Base-by-base conservation (phyloP, 2,888 invertebrate genomes). In the Cartodere bifasciata region DNA sequence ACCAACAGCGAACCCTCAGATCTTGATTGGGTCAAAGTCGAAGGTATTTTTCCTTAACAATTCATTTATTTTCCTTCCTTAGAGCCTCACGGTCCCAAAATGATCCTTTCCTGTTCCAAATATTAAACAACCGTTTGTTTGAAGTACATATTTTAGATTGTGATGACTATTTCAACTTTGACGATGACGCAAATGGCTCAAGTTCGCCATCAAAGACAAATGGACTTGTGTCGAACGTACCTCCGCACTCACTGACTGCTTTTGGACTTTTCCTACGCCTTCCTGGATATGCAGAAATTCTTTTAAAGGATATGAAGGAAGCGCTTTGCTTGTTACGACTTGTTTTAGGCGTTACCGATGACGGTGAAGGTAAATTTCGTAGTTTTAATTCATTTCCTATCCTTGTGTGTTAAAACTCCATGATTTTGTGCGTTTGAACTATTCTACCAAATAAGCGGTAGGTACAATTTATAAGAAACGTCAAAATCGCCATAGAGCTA, bases 231-330 rank as follows among this genome's bases (percentile, higher is more conserved):
- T 68, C 71, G n/a, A 70, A 74, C 29, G 79, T 84, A 32, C 91
- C 92, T 4, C 81, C 87, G 31, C 92, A 92, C 63, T 88, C 91
- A 25, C 68, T 94, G 40, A 80, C 87, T 2, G 90, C 91, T 9
- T 85, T 94, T 53, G 87, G 87, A 1, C 63, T 92, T 35, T 86
- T 94, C 55, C 67, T 94, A 13, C 72, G 88, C 44, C 63, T 94
- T 46, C 88, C 90, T 0, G 84, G 88, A 2, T 94, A 91, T 56
- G 90, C 91, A 0, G 88, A 86, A 55, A 83, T 90, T 23, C 59
- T 94, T 39, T 66, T 94, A 14, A 73, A 75, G 43, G 86, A 87
- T 56, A 79, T 84, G 46, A 72, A 83, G 42, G 74, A 81, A 39
- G 92, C 92, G 0, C 80, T 86, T 48, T 87, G 86, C 53, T 67